phyloP scores from a whole-genome alignment of 2,113 vertebrate genomes.

The Oncorhynchus nerka region DNA sequence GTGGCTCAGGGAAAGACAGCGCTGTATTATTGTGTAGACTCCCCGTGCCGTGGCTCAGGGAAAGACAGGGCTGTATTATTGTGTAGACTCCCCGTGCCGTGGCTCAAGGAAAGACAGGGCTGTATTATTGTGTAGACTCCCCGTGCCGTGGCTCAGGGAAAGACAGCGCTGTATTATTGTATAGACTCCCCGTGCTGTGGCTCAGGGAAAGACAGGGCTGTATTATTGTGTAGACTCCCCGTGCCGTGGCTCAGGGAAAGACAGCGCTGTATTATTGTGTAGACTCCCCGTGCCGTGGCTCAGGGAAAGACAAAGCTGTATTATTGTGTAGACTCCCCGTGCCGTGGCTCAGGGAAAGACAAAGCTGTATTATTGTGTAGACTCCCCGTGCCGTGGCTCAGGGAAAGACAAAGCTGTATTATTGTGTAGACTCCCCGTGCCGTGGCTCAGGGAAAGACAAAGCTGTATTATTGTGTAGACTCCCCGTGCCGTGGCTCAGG shows the following conservation, averaged over 20 bases:
- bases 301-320: constrained; percentile 23
- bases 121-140: constrained; percentile 26
- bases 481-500: constrained; percentile 27
- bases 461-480: constrained; percentile 21
- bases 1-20: constrained; percentile 25
- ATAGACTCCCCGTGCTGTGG: constrained; percentile 20
- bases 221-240: constrained; percentile 25
- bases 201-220: constrained; percentile 24
- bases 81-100: constrained; percentile 24
- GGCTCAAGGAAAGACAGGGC: constrained; percentile 27
- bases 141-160: constrained; percentile 33
- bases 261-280: constrained; percentile 18
- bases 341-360: constrained; percentile 33
- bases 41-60: constrained; percentile 27
- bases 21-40: constrained; percentile 25
- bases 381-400: constrained; percentile 28
- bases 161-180: constrained; percentile 23
- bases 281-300: constrained; percentile 22
- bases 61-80: constrained; percentile 28
- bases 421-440: constrained; percentile 24
- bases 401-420: constrained; percentile 27
- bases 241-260: constrained; percentile 36
- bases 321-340: constrained; percentile 26
- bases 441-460: constrained; percentile 26
- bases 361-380: constrained; percentile 17